These are phyloP conservation scores for Cyprinodon brontotheroides DNA, from an alignment of 2,113 vertebrate genomes.

Conservation along the genomic window DNA sequence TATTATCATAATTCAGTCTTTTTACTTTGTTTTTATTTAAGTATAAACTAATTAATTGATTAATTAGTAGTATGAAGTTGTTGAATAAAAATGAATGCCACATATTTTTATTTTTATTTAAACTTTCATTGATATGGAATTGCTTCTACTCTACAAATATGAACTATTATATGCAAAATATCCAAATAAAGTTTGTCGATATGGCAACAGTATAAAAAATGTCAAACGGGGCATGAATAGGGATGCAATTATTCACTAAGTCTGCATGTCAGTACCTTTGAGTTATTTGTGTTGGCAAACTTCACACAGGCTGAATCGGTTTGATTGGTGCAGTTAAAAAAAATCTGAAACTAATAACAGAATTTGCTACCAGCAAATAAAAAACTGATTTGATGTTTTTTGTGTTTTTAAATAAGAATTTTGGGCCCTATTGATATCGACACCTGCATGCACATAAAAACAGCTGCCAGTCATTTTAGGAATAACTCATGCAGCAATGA, in stretches of 20 bases:
- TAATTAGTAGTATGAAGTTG: no score
- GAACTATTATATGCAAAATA: no score
- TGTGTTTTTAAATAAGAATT: conserved; percentile 11
- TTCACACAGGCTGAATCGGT: conserved; percentile 11
- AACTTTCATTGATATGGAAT: no score
- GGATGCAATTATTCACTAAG: not conserved
- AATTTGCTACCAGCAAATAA: conserved; percentile 1
- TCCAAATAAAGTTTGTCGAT: no score
- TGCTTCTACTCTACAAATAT: no score
- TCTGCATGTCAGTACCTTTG: conserved; percentile 9
- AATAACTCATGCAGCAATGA: conserved; percentile 27
- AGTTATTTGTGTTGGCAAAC: conserved; percentile 10
- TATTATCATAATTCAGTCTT: no score
- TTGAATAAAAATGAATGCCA: no score
- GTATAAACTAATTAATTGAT: no score
- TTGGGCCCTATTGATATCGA: not conserved
- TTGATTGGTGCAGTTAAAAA: conserved; percentile 13
- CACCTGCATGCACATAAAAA: conserved; percentile 9
- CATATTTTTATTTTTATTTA: no score
- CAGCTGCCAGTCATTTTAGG: conserved; percentile 17
- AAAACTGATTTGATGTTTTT: not conserved
- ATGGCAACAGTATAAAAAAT: no score
- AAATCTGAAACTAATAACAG: conserved; percentile 1
- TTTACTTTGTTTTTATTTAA: no score
- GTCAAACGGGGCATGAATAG: not conserved